phyloP scores from a whole-genome alignment of 2,113 vertebrate species.

The Sylvia atricapilla region DNA sequence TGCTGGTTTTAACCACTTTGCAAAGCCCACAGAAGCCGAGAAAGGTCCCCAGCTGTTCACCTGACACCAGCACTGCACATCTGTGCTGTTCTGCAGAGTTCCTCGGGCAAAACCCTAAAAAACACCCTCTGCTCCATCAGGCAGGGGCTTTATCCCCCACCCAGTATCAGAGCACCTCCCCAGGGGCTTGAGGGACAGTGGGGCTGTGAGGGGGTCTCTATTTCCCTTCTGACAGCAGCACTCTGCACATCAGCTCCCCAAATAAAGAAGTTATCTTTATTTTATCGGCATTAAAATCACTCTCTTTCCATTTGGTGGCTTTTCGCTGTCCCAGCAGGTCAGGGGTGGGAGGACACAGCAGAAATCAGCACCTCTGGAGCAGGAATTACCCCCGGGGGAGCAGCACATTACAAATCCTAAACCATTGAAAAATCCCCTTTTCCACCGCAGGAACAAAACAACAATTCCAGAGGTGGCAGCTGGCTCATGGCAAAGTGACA shows the following conservation, averaged over 20 bases:
- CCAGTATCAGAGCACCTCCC: background rate
- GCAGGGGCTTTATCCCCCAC: background rate
- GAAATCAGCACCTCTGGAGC: background rate
- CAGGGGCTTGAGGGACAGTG: rapidly evolving
- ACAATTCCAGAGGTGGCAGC: background rate
- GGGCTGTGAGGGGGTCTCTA: background rate
- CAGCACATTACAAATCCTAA: background rate
- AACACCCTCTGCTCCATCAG: background rate
- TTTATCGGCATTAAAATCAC: background rate
- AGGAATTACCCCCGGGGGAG: background rate
- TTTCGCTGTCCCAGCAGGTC: background rate
- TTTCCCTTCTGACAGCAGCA: background rate
- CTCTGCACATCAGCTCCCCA: background rate
- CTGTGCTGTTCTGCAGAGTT: background rate
- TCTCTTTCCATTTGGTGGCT: background rate
- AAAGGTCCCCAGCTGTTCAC: background rate
- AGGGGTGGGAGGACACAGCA: background rate
- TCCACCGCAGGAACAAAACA: background rate
- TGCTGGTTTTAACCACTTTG: background rate
- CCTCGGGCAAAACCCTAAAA: background rate
- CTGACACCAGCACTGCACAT: background rate
- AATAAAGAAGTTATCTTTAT: background rate
- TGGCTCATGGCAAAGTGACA: no score
- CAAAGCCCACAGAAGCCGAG: background rate
- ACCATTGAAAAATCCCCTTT: background rate